Evolutionary conservation across 2,113 vertebrate genomes (phyloP).

Genomic region (Gallinago jamesoni): DNA sequence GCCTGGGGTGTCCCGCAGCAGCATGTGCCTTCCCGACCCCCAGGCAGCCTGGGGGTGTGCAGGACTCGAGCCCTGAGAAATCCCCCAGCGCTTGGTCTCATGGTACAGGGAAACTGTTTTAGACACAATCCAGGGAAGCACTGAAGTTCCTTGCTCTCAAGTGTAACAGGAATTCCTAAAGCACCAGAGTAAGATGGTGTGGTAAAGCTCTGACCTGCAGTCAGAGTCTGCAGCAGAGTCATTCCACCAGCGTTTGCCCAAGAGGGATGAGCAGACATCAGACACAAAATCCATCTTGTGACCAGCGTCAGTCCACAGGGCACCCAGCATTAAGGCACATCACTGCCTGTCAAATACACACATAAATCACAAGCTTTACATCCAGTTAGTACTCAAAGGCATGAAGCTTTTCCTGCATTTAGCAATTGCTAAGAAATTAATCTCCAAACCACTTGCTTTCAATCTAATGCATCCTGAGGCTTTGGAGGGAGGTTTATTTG

Average conservation of each 20-base stretch:
- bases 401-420: background rate
- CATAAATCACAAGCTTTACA: background rate
- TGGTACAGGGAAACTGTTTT: background rate
- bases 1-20: accelerated
- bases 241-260: background rate
- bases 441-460: background rate
- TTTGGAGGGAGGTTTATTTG: background rate
- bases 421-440: background rate
- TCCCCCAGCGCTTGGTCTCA: accelerated
- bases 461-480: background rate
- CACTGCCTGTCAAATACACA: background rate
- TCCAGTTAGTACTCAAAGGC: background rate
- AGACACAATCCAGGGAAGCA: background rate
- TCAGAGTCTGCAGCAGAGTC: background rate
- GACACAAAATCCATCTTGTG: background rate
- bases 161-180: background rate
- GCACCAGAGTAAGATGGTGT: background rate
- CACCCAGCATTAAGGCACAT: accelerated
- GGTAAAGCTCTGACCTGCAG: background rate
- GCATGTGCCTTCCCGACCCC: accelerated
- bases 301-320: background rate
- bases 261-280: background rate
- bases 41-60: accelerated
- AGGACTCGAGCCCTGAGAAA: background rate
- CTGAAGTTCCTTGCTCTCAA: background rate